Evolutionary conservation across 2,888 invertebrate species (phyloP).

Genomic region (Lymantria dispar): DNA sequence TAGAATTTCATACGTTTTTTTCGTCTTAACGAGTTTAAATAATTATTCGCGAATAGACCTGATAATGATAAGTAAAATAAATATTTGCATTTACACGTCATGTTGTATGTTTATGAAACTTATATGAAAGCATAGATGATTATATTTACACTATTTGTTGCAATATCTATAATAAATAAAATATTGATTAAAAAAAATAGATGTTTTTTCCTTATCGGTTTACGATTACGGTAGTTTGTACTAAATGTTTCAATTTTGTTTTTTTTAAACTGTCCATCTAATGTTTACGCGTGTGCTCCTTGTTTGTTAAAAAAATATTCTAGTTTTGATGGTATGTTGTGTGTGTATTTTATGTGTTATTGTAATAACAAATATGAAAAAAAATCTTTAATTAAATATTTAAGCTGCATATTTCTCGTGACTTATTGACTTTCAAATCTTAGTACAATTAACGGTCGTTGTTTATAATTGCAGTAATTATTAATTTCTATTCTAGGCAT

Average conservation of each 20-base stretch:
- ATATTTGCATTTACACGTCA: constrained; percentile 25
- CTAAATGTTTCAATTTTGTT: constrained; percentile 69
- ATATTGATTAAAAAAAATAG: constrained; percentile 33
- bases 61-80: constrained; percentile 18
- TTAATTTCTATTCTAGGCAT: constrained; percentile 34
- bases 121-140: constrained; percentile 38
- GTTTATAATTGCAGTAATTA: neutral
- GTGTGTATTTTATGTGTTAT: constrained; percentile 51
- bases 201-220: constrained; percentile 45
- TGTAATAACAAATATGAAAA: constrained; percentile 71
- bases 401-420: constrained; percentile 65
- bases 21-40: constrained; percentile 8
- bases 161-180: constrained; percentile 43
- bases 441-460: constrained; percentile 18
- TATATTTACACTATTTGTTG: constrained; percentile 40
- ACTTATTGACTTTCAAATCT: constrained; percentile 73
- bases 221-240: constrained; percentile 56
- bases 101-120: constrained; percentile 22
- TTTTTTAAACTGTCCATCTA: constrained; percentile 65
- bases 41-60: constrained; percentile 12
- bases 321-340: constrained; percentile 44
- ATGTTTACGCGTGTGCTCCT: constrained; percentile 49
- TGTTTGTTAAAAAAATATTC: constrained; percentile 33
- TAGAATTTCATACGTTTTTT: constrained; percentile 20
- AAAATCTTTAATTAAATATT: constrained; percentile 43